A percentile compares a stretch with the other conserved stretches of the same genome.
These are phyloP conservation scores for Alentia gelatinosa DNA, from an alignment of 2,888 invertebrate species.

Conservation along the genomic window DNA sequence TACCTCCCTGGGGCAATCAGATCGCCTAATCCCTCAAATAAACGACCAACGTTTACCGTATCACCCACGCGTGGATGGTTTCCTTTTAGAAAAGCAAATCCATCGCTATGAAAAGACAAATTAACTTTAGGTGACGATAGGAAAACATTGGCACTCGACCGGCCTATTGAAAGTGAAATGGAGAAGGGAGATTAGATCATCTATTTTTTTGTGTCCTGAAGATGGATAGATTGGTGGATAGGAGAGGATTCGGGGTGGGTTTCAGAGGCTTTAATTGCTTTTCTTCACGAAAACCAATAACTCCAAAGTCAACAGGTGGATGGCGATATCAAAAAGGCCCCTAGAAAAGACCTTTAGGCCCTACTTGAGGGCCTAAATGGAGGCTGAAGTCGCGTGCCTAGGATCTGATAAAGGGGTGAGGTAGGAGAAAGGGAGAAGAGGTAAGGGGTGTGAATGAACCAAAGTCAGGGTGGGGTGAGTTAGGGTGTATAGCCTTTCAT, in stretches of 20 bases:
- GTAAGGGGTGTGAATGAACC: background rate
- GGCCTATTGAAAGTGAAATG: background rate
- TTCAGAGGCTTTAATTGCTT: background rate
- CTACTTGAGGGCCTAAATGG: background rate
- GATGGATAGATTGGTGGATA: background rate
- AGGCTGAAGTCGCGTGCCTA: background rate
- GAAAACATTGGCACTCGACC: background rate
- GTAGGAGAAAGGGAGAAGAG: background rate
- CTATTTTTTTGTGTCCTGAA: background rate
- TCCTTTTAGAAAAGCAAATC: background rate
- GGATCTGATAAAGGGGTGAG: constrained; percentile 10
- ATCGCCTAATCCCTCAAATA: background rate
- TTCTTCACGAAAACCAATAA: background rate
- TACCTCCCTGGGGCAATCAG: background rate
- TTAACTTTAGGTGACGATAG: constrained; percentile 1
- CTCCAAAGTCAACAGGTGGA: background rate
- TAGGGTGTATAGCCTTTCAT: background rate
- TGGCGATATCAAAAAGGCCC: background rate
- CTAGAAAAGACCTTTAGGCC: background rate
- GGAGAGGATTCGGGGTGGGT: background rate
- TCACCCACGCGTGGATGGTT: background rate
- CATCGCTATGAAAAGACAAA: background rate
- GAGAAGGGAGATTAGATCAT: background rate
- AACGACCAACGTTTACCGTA: background rate
- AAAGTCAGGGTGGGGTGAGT: background rate